Conservation (phyloP, 2,113 vertebrate species). For the Caracal caracal region DNA sequence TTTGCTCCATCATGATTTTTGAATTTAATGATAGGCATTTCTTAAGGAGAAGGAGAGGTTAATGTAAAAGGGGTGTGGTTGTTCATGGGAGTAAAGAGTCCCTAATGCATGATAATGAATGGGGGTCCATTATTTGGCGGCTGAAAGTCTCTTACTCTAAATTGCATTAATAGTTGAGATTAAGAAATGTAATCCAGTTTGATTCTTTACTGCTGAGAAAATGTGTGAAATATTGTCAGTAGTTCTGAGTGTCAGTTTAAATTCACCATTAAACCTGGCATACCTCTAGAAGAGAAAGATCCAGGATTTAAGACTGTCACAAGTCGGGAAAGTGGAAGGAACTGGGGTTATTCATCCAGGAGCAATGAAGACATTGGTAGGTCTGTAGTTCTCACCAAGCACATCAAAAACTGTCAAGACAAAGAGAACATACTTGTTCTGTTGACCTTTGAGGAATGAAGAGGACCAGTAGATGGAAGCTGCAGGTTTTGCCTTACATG, state of each 20-base stretch:
- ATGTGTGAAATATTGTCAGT: not conserved
- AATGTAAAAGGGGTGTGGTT: not conserved
- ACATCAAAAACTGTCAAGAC: not conserved
- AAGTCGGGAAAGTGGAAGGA: not conserved
- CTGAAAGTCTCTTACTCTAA: not conserved
- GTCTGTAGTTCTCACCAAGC: not conserved
- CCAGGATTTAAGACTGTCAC: not conserved
- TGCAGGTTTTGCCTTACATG: not conserved
- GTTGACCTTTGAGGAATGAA: not conserved
- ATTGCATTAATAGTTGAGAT: not conserved
- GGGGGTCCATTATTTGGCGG: not conserved
- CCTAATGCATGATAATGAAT: not conserved
- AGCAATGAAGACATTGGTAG: not conserved
- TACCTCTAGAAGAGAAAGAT: not conserved
- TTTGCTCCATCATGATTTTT: not conserved
- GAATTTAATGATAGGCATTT: not conserved
- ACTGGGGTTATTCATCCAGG: not conserved
- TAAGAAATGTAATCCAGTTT: not conserved
- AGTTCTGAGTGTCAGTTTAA: not conserved
- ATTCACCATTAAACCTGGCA: not conserved
- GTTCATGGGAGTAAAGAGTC: not conserved
- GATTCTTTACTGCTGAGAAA: not conserved
- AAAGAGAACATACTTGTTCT: not conserved
- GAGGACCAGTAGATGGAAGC: fast-evolving
- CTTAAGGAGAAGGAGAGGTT: not conserved